These are phyloP conservation scores for Sphenopsis melanotis DNA, from an alignment of 2,797 vertebrate species.

Conservation along the genomic window DNA sequence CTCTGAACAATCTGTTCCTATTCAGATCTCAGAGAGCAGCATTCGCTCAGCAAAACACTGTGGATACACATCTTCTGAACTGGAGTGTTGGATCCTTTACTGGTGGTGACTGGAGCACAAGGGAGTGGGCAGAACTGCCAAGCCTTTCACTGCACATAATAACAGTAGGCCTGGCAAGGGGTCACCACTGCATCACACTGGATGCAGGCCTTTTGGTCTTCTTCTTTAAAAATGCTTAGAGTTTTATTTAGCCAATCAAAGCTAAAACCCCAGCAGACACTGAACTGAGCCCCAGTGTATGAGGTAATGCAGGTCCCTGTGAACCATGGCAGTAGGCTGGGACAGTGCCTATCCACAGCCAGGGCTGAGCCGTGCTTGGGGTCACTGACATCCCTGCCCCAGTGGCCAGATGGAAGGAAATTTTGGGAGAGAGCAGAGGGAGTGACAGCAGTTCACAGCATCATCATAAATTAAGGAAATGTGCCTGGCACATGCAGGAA, in stretches of 20 bases:
- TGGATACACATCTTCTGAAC: not conserved
- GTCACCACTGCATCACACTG: not conserved
- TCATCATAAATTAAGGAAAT: not conserved
- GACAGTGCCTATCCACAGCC: not conserved
- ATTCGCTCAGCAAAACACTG: not conserved
- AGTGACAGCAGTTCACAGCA: not conserved
- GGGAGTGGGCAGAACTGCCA: fast-evolving
- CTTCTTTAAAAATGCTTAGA: not conserved
- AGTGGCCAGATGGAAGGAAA: not conserved
- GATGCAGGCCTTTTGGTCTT: not conserved
- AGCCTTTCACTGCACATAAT: not conserved
- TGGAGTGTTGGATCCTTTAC: not conserved
- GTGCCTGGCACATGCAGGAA: not conserved
- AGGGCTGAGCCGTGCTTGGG: not conserved
- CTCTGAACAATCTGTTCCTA: not conserved
- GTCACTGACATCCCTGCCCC: not conserved
- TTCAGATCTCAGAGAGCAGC: not conserved
- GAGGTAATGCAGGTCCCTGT: not conserved
- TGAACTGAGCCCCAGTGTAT: not conserved
- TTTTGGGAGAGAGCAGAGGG: not conserved
- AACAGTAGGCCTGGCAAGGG: not conserved
- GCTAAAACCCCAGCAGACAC: not conserved
- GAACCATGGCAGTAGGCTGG: not conserved
- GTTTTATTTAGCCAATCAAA: not conserved
- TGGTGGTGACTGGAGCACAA: not conserved